Conservation (phyloP, 2,113 vertebrate species). For the Rissa tridactyla region DNA sequence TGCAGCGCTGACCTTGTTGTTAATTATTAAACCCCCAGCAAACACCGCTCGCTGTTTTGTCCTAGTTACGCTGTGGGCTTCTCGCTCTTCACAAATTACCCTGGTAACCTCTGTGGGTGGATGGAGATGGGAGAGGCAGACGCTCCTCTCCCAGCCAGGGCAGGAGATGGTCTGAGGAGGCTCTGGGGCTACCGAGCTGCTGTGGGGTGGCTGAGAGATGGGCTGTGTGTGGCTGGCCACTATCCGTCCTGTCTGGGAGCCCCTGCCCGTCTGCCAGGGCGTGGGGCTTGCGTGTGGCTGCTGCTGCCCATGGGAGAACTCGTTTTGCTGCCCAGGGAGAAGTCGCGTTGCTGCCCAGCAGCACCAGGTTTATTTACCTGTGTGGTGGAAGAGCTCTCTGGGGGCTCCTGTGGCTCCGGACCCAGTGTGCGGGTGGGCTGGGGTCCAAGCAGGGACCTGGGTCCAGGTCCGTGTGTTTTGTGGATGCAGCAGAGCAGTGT, state of each 20-base stretch:
- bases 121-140: background rate
- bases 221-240: background rate
- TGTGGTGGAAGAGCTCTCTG: background rate
- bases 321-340: background rate
- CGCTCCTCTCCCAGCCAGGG: background rate
- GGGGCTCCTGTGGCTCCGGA: background rate
- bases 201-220: background rate
- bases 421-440: background rate
- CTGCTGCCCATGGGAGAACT: background rate
- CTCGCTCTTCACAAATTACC: background rate
- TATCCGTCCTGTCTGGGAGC: background rate
- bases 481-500: background rate
- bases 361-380: background rate
- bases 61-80: slow-evolving; percentile 29
- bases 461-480: background rate
- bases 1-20: slow-evolving; percentile 36
- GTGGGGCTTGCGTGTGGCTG: background rate
- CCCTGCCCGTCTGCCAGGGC: background rate
- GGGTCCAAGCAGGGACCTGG: background rate
- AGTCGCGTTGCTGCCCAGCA: background rate
- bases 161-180: background rate
- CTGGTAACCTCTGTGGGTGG: background rate
- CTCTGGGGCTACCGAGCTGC: background rate
- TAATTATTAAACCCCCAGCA: slow-evolving; percentile 65
- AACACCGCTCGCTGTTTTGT: background rate